These are phyloP conservation scores for Drosophila yakuba DNA, from an alignment of 1,140 invertebrate genomes.

Conservation along the genomic window DNA sequence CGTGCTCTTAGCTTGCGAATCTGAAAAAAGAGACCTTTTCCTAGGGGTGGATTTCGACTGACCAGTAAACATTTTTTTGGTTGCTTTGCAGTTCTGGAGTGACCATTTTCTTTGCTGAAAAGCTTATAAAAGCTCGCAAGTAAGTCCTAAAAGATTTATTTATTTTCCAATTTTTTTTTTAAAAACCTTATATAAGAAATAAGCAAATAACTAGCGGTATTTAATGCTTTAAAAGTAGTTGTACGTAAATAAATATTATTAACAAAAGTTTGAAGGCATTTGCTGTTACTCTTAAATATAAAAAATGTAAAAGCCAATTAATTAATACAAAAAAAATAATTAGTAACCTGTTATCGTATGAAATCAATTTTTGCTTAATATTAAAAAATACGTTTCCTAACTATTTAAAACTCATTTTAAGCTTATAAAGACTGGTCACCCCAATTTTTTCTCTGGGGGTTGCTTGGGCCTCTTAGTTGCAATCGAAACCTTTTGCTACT, in stretches of 20 bases:
- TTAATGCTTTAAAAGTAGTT: too few species aligned
- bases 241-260: too few species aligned
- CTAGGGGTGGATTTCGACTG: constrained; percentile 33
- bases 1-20: constrained; percentile 5
- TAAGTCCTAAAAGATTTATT: too few species aligned
- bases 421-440: constrained; percentile 34
- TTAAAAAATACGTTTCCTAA: not conserved
- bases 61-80: constrained; percentile 31
- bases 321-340: too few species aligned
- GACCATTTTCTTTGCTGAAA: constrained; percentile 12
- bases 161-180: too few species aligned
- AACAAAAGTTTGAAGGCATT: too few species aligned
- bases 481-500: constrained; percentile 1
- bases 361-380: too few species aligned
- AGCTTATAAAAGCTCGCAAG: constrained; percentile 3
- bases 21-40: not conserved
- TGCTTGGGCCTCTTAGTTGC: constrained; percentile 9
- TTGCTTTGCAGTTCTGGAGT: not conserved
- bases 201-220: too few species aligned
- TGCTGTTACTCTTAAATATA: too few species aligned
- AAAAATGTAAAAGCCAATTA: too few species aligned
- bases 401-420: not conserved
- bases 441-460: constrained; percentile 38
- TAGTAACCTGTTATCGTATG: too few species aligned
- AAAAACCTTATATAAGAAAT: too few species aligned